Base-by-base conservation (phyloP, 2,888 invertebrate genomes). In the Metopia argyrocephala region DNA sequence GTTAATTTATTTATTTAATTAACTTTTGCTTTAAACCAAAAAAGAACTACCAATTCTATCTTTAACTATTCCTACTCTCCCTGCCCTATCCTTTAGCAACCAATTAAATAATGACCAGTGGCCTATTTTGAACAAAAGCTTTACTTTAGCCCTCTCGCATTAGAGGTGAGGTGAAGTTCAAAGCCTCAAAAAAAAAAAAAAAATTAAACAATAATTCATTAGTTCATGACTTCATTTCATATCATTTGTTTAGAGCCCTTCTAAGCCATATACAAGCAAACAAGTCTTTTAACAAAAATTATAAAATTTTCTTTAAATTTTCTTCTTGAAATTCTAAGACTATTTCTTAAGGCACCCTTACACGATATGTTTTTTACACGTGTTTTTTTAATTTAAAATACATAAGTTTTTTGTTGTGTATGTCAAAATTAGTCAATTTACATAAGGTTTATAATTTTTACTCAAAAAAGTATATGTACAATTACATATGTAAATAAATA, bases 21-120 rank as follows among this genome's bases (percentile, higher is more conserved):
- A 86, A 83, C 84, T 0, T n/a, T 15, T 86, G 88, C 88, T 86
- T 85, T 85, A 88, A 86, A 87, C 87, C 87, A 88, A 88, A 84
- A 86, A 85, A 84, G 62, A 18, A 23, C 38, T 54, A n/a, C n/a
- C n/a, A n/a, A 73, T 38, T 70, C 52, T 74, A 54, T 66, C 65
- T 75, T 56, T 20, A 64, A 21, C 27, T 20, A 25, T 21, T 21
- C 25, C 64, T 57, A 28, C 50, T 59, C 46, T 21, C 38, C 31
- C 69, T 3, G 21, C 15, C 45, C 23, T 21, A 23, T 15, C 6
- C 28, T 21, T 20, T 45, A 50, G 18, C 48, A 48, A 23, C 31
- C 31, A 64, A 73, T 23, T 23, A 54, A 23, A 62, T 20, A 70
- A 81, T 78, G 81, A 81, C 66, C 78, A 78, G 66, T 70, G 81